Evolutionary conservation across 2,113 vertebrate species (phyloP).

Genomic region (Regulus satrapa): DNA sequence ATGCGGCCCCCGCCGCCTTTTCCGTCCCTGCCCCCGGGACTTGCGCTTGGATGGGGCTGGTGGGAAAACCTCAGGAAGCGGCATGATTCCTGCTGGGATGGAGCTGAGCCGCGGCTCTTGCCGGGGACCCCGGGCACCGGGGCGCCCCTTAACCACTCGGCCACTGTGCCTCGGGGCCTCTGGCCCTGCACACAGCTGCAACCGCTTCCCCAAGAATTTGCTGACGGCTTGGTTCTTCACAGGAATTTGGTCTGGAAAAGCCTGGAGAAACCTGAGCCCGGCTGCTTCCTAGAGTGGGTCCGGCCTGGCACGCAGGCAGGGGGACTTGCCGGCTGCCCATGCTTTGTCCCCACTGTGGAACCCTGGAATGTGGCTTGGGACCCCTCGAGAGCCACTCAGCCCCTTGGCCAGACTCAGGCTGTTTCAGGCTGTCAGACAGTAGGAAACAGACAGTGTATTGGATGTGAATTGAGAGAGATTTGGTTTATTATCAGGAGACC

Average conservation of each 20-base stretch:
- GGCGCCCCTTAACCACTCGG: not conserved
- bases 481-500: not conserved
- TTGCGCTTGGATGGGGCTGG: not conserved
- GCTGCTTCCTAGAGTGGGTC: not conserved
- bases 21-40: not conserved
- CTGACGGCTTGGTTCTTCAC: not conserved
- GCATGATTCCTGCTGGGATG: not conserved
- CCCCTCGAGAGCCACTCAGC: accelerated
- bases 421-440: not conserved
- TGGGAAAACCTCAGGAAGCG: not conserved
- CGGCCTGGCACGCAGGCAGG: not conserved
- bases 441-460: not conserved
- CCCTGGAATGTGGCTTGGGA: accelerated
- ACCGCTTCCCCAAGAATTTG: conserved; percentile 33
- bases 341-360: not conserved
- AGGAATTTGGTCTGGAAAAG: conserved; percentile 20
- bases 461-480: not conserved
- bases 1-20: not conserved
- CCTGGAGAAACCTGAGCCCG: conserved; percentile 7
- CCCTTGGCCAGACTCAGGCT: accelerated
- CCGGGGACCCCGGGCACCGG: not conserved
- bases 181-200: not conserved
- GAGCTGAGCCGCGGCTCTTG: not conserved
- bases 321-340: not conserved
- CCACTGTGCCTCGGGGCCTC: not conserved